phyloP scores from a whole-genome alignment of 2,113 vertebrate species.

The Cololabis saira region DNA sequence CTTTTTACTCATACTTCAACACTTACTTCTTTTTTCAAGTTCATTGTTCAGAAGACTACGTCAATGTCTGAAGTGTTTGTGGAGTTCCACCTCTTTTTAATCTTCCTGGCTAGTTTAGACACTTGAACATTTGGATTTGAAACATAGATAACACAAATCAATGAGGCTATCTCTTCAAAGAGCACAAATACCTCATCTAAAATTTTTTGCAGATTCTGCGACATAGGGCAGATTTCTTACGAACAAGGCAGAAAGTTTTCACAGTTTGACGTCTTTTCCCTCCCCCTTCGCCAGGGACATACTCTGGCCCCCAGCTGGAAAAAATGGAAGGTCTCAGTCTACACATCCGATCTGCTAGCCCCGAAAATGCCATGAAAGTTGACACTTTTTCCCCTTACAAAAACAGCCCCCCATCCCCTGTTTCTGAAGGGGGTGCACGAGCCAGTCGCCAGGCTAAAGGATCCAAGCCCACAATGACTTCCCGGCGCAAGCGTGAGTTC shows the following conservation, averaged over 20 bases:
- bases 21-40: conserved; percentile 21
- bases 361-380: conserved; percentile 62
- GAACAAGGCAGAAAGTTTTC: conserved; percentile 42
- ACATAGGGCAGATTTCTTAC: conserved; percentile 57
- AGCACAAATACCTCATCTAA: conserved; percentile 70
- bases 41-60: conserved; percentile 45
- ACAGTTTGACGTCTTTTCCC: conserved; percentile 35
- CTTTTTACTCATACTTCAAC: conserved; percentile 15
- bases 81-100: conserved; percentile 80
- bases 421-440: conserved; percentile 39
- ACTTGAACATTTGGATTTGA: conserved; percentile 68
- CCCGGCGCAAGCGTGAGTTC: conserved; percentile 85
- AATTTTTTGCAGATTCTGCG: conserved; percentile 70
- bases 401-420: conserved; percentile 61
- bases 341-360: conserved; percentile 62
- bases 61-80: conserved; percentile 80
- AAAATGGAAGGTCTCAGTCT: conserved; percentile 81
- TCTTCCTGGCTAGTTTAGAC: conserved; percentile 77
- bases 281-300: conserved; percentile 55
- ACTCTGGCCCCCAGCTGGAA: conserved; percentile 61
- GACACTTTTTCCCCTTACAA: conserved; percentile 66
- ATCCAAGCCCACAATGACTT: conserved; percentile 67
- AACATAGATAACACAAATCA: conserved; percentile 58
- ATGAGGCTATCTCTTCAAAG: conserved; percentile 69
- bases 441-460: conserved; percentile 71